These are phyloP conservation scores for Pseudococcus viburni DNA, from an alignment of 2,888 invertebrate genomes.

Conservation along the genomic window DNA sequence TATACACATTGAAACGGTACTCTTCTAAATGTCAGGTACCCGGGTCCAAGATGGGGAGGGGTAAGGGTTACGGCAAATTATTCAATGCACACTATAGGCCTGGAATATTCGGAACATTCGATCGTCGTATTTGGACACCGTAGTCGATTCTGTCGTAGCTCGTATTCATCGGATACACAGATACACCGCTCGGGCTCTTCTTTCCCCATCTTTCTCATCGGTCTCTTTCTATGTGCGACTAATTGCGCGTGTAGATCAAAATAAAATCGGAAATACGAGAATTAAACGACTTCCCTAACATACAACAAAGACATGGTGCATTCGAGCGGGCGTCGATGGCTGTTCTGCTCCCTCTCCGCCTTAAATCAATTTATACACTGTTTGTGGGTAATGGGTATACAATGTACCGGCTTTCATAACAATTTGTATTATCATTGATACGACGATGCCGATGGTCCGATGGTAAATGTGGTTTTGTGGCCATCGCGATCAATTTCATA, in stretches of 20 bases:
- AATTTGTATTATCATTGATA: not conserved
- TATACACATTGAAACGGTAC: not conserved
- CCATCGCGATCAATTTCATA: not conserved
- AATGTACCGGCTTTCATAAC: not conserved
- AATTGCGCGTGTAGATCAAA: not conserved
- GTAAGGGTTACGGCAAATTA: not conserved
- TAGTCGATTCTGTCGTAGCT: too few relatives aligned
- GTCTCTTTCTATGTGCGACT: not conserved
- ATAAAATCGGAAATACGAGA: slow-evolving; percentile 27
- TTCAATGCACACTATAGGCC: not conserved
- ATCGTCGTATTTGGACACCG: not conserved
- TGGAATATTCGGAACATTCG: not conserved
- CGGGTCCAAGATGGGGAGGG: too few relatives aligned
- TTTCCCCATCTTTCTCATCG: not conserved
- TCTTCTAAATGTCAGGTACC: not conserved
- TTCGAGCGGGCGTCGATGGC: not conserved
- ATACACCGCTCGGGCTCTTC: not conserved
- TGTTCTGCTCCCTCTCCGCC: not conserved
- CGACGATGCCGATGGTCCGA: not conserved
- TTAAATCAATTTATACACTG: not conserved
- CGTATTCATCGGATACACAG: too few relatives aligned
- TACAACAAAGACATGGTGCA: not conserved
- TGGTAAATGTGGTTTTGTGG: not conserved
- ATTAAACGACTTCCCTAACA: slow-evolving; percentile 17
- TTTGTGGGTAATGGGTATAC: not conserved